Percentiles rank a stretch among this genome's conserved stretches.
These are phyloP conservation scores for Conopomorpha cramerella DNA, from an alignment of 1,140 invertebrate genomes.

Conservation along the genomic window DNA sequence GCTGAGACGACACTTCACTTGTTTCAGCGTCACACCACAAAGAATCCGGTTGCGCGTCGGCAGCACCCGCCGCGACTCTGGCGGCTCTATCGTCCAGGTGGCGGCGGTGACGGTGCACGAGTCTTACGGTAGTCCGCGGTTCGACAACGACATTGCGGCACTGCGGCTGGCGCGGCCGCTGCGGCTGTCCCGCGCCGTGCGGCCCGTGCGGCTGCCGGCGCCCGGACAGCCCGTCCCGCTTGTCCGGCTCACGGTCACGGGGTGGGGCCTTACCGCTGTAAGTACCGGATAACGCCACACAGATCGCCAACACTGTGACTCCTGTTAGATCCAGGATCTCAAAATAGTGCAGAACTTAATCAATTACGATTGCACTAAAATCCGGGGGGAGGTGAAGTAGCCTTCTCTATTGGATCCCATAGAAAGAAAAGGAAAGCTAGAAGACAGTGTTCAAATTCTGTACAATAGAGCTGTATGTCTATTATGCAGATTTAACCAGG, in stretches of 20 bases:
- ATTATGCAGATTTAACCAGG: no score
- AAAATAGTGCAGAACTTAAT: no score
- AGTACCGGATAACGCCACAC: no score
- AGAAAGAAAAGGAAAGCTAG: no score
- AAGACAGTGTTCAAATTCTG: no score
- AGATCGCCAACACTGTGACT: no score
- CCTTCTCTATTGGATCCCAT: no score
- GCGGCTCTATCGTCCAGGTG: constrained; percentile 32
- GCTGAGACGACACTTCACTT: no score
- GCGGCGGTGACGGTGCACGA: constrained; percentile 34
- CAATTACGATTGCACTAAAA: no score
- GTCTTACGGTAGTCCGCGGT: constrained; percentile 32
- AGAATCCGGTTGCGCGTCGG: constrained; percentile 40
- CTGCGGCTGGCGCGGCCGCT: constrained; percentile 28
- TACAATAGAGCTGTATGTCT: no score
- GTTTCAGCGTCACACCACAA: constrained; percentile 17
- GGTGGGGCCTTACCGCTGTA: constrained; percentile 49
- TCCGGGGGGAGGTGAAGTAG: no score
- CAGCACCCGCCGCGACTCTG: constrained; percentile 36
- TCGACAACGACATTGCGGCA: constrained; percentile 48
- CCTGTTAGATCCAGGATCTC: no score
- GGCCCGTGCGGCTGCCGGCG: constrained; percentile 29
- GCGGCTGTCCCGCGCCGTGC: constrained; percentile 21
- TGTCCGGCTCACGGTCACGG: constrained; percentile 35
- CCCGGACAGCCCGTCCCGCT: constrained; percentile 29